phyloP scores from a whole-genome alignment of 2,888 invertebrate species.

The Cephus spinipes region DNA sequence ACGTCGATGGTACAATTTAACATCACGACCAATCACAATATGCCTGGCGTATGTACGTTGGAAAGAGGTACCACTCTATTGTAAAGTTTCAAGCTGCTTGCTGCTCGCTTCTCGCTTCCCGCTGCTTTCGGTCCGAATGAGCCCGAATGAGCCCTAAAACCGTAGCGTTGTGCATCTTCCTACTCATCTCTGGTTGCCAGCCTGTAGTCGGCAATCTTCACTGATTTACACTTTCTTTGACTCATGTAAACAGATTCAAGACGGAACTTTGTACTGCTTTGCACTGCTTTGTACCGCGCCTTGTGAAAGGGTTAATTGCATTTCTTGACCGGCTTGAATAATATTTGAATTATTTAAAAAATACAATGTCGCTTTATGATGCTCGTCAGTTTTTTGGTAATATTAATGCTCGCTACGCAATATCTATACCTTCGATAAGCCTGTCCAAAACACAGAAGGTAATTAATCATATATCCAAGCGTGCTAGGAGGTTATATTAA shows the following conservation, averaged over 20 bases:
- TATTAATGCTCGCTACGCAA: conserved; percentile 50
- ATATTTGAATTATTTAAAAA: neutral
- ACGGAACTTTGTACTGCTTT: neutral
- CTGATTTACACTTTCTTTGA: too few species aligned
- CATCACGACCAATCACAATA: too few species aligned
- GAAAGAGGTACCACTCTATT: too few species aligned
- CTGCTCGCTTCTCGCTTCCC: too few species aligned
- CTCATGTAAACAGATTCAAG: neutral
- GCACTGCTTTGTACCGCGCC: neutral
- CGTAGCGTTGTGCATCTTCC: too few species aligned
- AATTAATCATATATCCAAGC: conserved; percentile 39
- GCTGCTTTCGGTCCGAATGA: too few species aligned
- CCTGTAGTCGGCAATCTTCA: too few species aligned
- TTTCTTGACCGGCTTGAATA: neutral
- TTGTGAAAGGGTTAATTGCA: neutral
- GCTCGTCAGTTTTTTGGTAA: conserved; percentile 51
- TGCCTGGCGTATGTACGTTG: too few species aligned
- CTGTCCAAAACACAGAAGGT: conserved; percentile 81
- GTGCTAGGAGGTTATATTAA: conserved; percentile 35
- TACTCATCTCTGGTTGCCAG: too few species aligned
- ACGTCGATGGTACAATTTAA: too few species aligned
- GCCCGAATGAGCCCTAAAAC: too few species aligned
- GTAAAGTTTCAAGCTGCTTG: too few species aligned
- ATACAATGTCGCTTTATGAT: conserved; percentile 47
- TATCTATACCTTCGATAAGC: conserved; percentile 64